Evolutionary conservation across 2,113 vertebrate genomes (phyloP).

Genomic region (Cyanoderma ruficeps): DNA sequence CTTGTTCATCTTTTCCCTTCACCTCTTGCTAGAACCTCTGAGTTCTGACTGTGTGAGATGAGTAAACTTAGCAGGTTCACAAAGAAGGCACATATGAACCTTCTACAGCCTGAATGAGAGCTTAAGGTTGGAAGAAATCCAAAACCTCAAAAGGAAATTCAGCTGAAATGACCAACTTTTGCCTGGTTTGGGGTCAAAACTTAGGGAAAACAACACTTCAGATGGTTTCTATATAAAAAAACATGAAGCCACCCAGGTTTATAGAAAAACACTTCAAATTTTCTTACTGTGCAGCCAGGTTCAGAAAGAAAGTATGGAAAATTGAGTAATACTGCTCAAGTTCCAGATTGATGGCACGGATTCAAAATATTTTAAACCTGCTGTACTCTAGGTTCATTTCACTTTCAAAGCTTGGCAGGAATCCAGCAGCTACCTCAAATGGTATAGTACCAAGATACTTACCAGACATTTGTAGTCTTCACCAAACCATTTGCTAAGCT

Average conservation of each 20-base stretch:
- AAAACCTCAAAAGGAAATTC: conserved; percentile 46
- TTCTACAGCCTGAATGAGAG: neutral
- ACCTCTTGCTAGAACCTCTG: neutral
- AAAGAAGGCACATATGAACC: neutral
- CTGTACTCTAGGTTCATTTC: conserved; percentile 19
- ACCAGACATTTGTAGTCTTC: neutral
- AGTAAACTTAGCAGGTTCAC: conserved; percentile 29
- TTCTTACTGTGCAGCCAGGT: conserved; percentile 31
- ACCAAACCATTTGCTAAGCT: neutral
- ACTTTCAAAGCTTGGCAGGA: conserved; percentile 23
- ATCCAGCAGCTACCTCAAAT: conserved; percentile 39
- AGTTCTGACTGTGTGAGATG: neutral
- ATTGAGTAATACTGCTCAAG: conserved; percentile 30
- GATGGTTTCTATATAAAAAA: conserved; percentile 24
- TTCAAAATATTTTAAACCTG: conserved; percentile 51
- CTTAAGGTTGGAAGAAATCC: conserved; percentile 3
- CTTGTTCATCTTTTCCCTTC: neutral
- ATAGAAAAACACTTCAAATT: conserved; percentile 45
- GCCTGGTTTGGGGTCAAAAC: conserved; percentile 50
- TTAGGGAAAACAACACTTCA: conserved; percentile 34
- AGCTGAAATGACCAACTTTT: conserved; percentile 40
- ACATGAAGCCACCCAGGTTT: conserved; percentile 32
- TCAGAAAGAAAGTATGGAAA: conserved; percentile 54
- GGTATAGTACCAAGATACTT: conserved; percentile 5
- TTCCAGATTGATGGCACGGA: conserved; percentile 29